Percentiles rank a stretch among this genome's conserved stretches.
Evolutionary conservation across 2,888 invertebrate genomes (phyloP).

Genomic region (Amblyjoppa fuscipennis): DNA sequence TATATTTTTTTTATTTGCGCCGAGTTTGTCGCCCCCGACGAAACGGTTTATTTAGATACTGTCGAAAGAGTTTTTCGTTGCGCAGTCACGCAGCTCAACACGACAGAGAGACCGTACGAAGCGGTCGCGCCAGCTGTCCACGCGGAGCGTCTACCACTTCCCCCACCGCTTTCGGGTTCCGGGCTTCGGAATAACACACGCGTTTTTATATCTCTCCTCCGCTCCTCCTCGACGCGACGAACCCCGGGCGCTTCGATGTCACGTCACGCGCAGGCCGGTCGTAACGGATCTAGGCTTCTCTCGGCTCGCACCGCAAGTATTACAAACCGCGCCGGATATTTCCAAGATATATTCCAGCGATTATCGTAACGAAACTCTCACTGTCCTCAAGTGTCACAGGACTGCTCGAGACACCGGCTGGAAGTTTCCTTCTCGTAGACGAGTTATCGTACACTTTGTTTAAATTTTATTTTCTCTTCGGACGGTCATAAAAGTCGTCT

Average conservation of each 20-base stretch:
- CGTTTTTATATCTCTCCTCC: constrained; percentile 25
- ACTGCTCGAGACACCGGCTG: background rate
- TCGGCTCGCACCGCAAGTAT: background rate
- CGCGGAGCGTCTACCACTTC: constrained; percentile 62
- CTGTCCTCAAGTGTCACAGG: background rate
- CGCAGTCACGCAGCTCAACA: constrained; percentile 34
- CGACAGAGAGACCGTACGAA: constrained; percentile 57
- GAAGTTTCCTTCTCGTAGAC: background rate
- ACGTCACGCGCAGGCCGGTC: constrained; percentile 39
- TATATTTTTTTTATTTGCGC: background rate
- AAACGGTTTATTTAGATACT: background rate
- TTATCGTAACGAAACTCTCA: background rate
- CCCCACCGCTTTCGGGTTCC: constrained; percentile 15
- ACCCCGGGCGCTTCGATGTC: constrained; percentile 23
- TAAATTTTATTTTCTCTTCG: too few species aligned
- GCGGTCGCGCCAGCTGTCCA: constrained; percentile 70
- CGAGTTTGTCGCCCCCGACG: background rate
- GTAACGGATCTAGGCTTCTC: constrained; percentile 35
- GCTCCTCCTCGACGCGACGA: constrained; percentile 33
- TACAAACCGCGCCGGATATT: background rate
- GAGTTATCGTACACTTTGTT: constrained; percentile 6
- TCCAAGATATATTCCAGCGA: background rate
- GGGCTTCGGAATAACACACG: background rate
- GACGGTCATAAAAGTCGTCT: too few species aligned
- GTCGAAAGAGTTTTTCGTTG: background rate